Evolutionary conservation across 2,888 invertebrate genomes (phyloP), one percentile per base, ranked within the genome.

Genomic region (Muscina levida): DNA sequence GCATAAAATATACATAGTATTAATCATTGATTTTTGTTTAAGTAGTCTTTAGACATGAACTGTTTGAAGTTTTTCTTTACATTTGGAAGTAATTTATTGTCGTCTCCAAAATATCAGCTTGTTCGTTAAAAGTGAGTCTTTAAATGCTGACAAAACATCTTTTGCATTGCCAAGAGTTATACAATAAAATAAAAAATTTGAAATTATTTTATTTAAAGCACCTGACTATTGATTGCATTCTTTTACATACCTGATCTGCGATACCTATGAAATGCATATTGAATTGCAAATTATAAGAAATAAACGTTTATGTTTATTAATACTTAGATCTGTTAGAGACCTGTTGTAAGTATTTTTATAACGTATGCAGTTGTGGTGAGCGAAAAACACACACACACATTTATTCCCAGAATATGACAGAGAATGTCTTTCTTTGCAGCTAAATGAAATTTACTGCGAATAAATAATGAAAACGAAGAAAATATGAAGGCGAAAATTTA

Each of bases 301-400:
- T 31, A 53, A 53, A 24, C 10, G 53, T 53, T 53, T 53, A 53
- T 24, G 22, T 53, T 22, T 53, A 53, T 24, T 13, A 19, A 51
- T 48, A 31, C 31, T 31, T 31, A 31, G 3, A 31, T 5, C 31
- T 31, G 31, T 31, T 3, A 46, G 46, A 51, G 51, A 1, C 22
- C 24, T 53, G n/a, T n/a, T n/a, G 10, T 24, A 22, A 53, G 53
- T 22, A 53, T 53, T 53, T 10, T 53, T 24, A 24, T 53, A 22
- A 53, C 24, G 24, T 48, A 19, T 48, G 4, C 48, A 22, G 24
- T 22, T 22, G 31, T n/a, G n/a, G n/a, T n/a, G n/a, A n/a, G n/a
- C n/a, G n/a, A n/a, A n/a, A n/a, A n/a, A n/a, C n/a, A n/a, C n/a
- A n/a, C n/a, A n/a, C n/a, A n/a, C n/a, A n/a, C n/a, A n/a, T n/a